phyloP scores from a whole-genome alignment of 2,797 vertebrate species.

The Labeo calbasu region DNA sequence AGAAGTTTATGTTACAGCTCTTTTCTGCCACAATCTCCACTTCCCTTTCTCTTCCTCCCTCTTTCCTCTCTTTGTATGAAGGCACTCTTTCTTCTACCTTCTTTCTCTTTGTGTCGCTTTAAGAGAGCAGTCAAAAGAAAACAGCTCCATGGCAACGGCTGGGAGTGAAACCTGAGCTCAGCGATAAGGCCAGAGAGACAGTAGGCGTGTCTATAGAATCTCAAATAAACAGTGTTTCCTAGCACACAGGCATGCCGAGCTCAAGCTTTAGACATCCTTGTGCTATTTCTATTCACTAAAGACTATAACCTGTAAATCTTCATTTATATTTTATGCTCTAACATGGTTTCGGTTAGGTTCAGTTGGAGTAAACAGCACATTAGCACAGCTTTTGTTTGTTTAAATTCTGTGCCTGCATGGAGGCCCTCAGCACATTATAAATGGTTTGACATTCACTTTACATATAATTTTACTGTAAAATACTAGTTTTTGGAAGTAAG shows the following conservation, averaged over 20 bases:
- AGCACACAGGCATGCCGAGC: not conserved
- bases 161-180: constrained; percentile 56
- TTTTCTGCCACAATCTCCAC: not conserved
- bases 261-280: not conserved
- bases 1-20: not conserved
- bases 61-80: constrained; percentile 26
- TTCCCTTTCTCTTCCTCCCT: not conserved
- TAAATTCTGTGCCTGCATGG: not conserved
- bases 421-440: not conserved
- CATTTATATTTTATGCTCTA: not conserved
- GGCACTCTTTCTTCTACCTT: not conserved
- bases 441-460: not conserved
- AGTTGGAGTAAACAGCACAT: not conserved
- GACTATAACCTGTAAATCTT: not conserved
- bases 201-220: constrained; percentile 9
- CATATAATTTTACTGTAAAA: not conserved
- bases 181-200: constrained; percentile 24
- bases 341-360: not conserved
- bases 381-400: not conserved
- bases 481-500: not conserved
- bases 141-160: constrained; percentile 59
- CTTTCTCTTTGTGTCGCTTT: constrained; percentile 43
- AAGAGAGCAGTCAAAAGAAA: constrained; percentile 43
- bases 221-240: constrained; percentile 27
- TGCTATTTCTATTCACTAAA: not conserved